These are phyloP conservation scores for Telmatochromis bifrenatus DNA, from an alignment of 2,113 vertebrate species.

Conservation along the genomic window DNA sequence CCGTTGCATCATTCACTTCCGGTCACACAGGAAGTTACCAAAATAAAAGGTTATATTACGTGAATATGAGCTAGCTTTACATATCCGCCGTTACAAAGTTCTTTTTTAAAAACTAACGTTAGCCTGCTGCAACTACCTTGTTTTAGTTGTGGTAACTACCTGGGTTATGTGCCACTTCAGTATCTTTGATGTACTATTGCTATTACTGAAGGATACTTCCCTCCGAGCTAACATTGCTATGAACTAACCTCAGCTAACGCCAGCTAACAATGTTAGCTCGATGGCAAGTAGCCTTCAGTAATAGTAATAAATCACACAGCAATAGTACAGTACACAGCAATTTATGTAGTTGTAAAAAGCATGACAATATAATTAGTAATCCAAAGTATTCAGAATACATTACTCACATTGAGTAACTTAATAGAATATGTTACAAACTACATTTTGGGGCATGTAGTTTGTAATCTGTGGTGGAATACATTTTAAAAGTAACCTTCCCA, in stretches of 20 bases:
- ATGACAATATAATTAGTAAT: background rate
- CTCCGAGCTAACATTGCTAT: background rate
- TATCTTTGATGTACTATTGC: background rate
- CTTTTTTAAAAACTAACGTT: fast-evolving
- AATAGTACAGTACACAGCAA: background rate
- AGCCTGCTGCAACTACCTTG: fast-evolving
- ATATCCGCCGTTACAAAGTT: background rate
- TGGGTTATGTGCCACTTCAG: background rate
- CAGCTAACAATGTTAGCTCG: background rate
- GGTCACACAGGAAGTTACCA: no score
- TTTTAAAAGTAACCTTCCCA: background rate
- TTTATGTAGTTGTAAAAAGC: background rate
- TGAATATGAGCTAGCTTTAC: no score
- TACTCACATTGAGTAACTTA: background rate
- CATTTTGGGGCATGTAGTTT: background rate
- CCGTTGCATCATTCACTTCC: no score
- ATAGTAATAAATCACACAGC: background rate
- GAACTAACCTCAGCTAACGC: background rate
- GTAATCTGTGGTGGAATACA: background rate
- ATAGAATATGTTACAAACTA: background rate
- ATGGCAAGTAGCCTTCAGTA: background rate
- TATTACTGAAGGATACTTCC: background rate
- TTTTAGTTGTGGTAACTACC: fast-evolving
- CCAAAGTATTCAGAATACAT: background rate
- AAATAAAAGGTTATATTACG: no score